These are phyloP conservation scores for Corythoichthys haematopterus DNA, from an alignment of 2,113 vertebrate species.

Conservation along the genomic window DNA sequence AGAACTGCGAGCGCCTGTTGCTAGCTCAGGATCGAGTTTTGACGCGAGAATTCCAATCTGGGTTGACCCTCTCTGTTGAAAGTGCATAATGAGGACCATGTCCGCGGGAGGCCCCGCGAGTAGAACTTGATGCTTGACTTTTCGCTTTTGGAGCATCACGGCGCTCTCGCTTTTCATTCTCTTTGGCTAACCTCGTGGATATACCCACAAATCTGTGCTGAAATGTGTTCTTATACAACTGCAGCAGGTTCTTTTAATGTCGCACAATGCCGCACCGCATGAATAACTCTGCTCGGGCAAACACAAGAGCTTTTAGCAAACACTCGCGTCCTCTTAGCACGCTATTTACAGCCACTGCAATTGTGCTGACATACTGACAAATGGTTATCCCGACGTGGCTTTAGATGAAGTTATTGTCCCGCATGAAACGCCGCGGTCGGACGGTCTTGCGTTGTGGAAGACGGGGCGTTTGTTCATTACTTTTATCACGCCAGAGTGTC, in stretches of 20 bases:
- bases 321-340: conserved; percentile 23
- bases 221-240: neutral
- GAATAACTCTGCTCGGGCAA: conserved; percentile 34
- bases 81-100: conserved; percentile 13
- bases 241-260: neutral
- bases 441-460: conserved; percentile 19
- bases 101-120: conserved; percentile 7
- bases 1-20: neutral
- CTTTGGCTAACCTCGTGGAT: conserved; percentile 30
- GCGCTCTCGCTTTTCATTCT: conserved; percentile 35
- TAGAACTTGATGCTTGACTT: conserved; percentile 5
- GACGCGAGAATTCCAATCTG: conserved; percentile 18
- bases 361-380: conserved; percentile 35
- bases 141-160: conserved; percentile 15
- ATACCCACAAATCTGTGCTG: neutral
- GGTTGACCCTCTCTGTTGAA: conserved; percentile 6
- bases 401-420: conserved; percentile 29
- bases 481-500: conserved; percentile 47
- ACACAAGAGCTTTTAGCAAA: conserved; percentile 21
- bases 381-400: conserved; percentile 32
- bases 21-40: conserved; percentile 5
- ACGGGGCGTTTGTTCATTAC: conserved; percentile 39
- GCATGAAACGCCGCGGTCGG: conserved; percentile 33
- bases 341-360: conserved; percentile 35
- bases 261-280: conserved; percentile 34